Base-by-base conservation (phyloP, 2,797 vertebrate species). In the Eupleurogrammus muticus region DNA sequence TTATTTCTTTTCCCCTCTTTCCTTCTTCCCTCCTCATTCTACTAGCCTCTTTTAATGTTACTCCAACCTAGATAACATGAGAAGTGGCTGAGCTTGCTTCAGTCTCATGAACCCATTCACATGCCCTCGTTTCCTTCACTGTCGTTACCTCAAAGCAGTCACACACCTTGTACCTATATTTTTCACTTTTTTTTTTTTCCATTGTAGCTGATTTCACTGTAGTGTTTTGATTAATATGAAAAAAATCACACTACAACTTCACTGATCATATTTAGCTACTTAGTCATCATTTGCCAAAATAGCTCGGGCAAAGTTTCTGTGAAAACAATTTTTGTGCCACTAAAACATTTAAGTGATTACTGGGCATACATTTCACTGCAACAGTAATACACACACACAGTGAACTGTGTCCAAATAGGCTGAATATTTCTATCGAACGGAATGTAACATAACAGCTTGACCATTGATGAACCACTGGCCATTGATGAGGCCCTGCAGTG, bases 21-120 rank as follows among this genome's bases (percentile, higher is more conserved):
- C 20, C 44, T 49, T 55, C 47, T 23, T 34, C n/a, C 38, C 5
- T 63, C 54, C 8, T 63, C 54, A 7, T 36, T 70, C 66, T 35
- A 11, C 64, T 75, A 71, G 66, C 79, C 76, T 85, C 82, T 79
- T n/a, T 85, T 80, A 69, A 77, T 79, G 56, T 57, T 24, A 17
- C 51, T 74, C 52, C 52, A 74, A 79, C 70, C 67, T 57, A 77
- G 38, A 80, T 55, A 55, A 62, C 76, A 75, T 85, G 35, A 60
- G 59, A 80, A 75, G 73, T 66, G 66, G 32, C 54, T 75, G 20
- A 80, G 19, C 24, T 71, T 50, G 38, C 52, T 66, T 66, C n/a
- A 58, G 53, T 73, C 54, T 74, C 70, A 52, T 75, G 64, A 48
- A 46, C 9, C 35, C 24, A 23, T 83, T 80, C 50, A 51, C 74